These are phyloP conservation scores for Orchestes rusci DNA, from an alignment of 2,888 invertebrate genomes.

Conservation along the genomic window DNA sequence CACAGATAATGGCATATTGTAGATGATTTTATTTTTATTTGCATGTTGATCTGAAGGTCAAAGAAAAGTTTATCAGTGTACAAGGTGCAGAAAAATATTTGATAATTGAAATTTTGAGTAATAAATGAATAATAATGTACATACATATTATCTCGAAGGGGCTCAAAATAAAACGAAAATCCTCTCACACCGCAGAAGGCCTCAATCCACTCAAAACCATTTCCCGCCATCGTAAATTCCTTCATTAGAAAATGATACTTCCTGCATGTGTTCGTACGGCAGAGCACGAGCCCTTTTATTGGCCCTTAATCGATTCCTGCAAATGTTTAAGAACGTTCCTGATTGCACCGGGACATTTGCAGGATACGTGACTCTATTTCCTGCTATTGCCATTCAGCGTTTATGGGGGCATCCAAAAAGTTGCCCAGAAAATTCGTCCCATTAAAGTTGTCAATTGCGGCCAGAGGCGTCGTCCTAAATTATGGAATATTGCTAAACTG, in stretches of 20 bases:
- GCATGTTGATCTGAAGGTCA: too few species aligned
- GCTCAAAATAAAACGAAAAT: too few species aligned
- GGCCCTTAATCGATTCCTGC: conserved; percentile 15
- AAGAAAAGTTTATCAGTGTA: too few species aligned
- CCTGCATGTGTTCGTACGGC: conserved; percentile 17
- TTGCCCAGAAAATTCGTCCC: background rate
- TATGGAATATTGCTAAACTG: conserved; percentile 18
- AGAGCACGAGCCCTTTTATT: conserved; percentile 17
- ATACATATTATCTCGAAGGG: too few species aligned
- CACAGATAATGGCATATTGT: too few species aligned
- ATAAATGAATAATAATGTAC: too few species aligned
- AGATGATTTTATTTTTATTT: too few species aligned
- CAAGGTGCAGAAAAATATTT: too few species aligned
- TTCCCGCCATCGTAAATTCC: background rate
- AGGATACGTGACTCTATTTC: conserved; percentile 5
- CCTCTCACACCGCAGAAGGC: too few species aligned
- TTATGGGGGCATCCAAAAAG: background rate
- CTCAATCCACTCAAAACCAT: background rate
- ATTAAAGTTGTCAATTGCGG: conserved; percentile 1
- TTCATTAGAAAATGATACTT: background rate
- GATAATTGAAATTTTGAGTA: too few species aligned
- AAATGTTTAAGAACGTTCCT: conserved; percentile 1
- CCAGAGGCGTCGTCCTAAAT: conserved; percentile 11
- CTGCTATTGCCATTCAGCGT: too few species aligned
- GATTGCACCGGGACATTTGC: conserved; percentile 4